Base-by-base conservation (phyloP, 2,797 vertebrate genomes). In the Dermochelys coriacea region DNA sequence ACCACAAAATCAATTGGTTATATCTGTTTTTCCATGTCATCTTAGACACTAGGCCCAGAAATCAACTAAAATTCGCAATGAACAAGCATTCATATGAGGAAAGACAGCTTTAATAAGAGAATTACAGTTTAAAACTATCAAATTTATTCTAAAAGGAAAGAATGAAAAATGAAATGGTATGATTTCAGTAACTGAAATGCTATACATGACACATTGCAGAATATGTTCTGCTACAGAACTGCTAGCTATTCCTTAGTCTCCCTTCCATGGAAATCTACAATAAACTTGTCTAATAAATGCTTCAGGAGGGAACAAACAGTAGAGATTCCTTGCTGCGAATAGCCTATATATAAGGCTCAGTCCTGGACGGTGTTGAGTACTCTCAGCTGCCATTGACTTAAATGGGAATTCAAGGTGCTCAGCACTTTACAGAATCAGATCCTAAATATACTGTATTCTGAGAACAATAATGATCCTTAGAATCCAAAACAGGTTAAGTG, bases 231-330 rank as follows among this genome's bases (percentile, higher is more conserved):
- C 49, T 29, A 45, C 68, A 90, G 45, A 94, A 84, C 29, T 85
- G 27, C 29, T 74, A 55, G 8, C 49, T 82, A 11, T 81, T 85
- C 74, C 25, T 29, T 77, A 29, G 74, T 77, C 45, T 77, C 45
- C 25, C 27, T 71, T 71, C 75, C 54, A 81, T 71, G 25, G 37
- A 96, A 88, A 95, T 49, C 51, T 68, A 12, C 45, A 9, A 88
- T 41, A 12, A 45, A 52, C 41, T 47, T 75, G 59, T 75, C 54
- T 37, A 82, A 16, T 1, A 64, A 64, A 54, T 21, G 88, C 31
- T 8, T 88, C 86, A 84, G 78, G 61, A n/a, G 14, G 21, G 14
- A 14, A 74, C 34, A 31, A 23, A 41, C 19, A 41, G n/a, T 68
- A 9, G n/a, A 68, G 19, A 71, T 23, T 71, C 71, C n/a, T 71